Evolutionary conservation across 2,888 invertebrate genomes (phyloP), one percentile per base, ranked within the genome.

Genomic region (Cephus rjabovi): DNA sequence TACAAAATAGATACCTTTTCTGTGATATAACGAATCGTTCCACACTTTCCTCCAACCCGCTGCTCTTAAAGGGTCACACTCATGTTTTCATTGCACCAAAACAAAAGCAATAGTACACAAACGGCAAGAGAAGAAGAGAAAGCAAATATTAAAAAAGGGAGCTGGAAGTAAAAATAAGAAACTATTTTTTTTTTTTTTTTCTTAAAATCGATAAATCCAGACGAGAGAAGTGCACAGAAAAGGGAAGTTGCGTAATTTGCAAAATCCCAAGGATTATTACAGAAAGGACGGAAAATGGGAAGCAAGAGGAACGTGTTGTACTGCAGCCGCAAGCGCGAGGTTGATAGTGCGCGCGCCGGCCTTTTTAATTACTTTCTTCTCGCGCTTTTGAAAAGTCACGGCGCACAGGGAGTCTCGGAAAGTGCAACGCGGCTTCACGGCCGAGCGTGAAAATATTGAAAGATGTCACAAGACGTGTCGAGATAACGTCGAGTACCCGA

Each of bases 391-490:
- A 56, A 56, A 56, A 56, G 23, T 56, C 56, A 56, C 56, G 56
- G 56, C 56, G 56, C 56, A 23, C 23, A 56, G 23, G 23, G 6
- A 56, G 56, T 56, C 23, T 23, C 56, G 23, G 56, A 56, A 56
- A 56, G 56, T 56, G 56, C 23, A 56, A 23, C 56, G 56, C 56
- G 56, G 23, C 56, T 56, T 56, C 56, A 23, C 56, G 56, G 9
- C 9, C 56, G 56, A 76, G 73, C 71, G 31, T 71, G 33, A 23
- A 34, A 37, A 76, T 69, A 71, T 76, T 71, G 71, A 40, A 71
- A 76, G 34, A 73, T 76, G 76, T 76, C 73, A 76, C 37, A 35
- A 76, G 76, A 76, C 71, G 69, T 71, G 76, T 76, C 76, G 76
- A 73, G 71, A 71, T 71, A 71, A 31, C 31, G 71, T 31, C 71